Conservation (phyloP, 2,797 vertebrate genomes). For the Muscicapa striata region DNA sequence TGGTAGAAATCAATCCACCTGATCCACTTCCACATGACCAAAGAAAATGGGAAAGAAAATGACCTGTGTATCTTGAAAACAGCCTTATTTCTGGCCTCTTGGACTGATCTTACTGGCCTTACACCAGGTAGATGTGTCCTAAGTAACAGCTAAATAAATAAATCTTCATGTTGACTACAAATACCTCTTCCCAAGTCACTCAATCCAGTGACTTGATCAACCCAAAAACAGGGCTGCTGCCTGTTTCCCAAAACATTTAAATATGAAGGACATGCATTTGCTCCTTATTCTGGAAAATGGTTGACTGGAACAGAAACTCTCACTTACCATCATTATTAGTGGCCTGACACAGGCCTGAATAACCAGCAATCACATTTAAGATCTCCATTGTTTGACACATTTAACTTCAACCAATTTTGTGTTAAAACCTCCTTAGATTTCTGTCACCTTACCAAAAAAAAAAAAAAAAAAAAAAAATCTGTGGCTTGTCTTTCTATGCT, state of each 20-base stretch:
- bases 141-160: neutral
- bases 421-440: neutral
- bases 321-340: neutral
- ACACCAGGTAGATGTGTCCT: neutral
- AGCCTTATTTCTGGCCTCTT: neutral
- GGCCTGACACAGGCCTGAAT: neutral
- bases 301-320: neutral
- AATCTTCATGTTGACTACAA: neutral
- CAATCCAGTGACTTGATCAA: neutral
- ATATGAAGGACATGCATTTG: neutral
- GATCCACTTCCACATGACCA: neutral
- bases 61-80: neutral
- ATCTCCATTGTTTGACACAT: neutral
- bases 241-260: neutral
- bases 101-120: accelerated
- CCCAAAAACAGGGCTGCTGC: neutral
- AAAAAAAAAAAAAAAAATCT: neutral
- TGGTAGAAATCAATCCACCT: neutral
- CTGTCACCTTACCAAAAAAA: neutral
- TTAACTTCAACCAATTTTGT: neutral
- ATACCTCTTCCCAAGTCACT: neutral
- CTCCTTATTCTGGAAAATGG: neutral
- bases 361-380: neutral
- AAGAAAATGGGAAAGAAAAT: neutral
- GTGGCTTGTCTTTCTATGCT: neutral